A percentile compares a stretch with the other conserved stretches of the same genome.
Conservation (phyloP, 2,888 invertebrate species). For the Ceriagrion tenellum region DNA sequence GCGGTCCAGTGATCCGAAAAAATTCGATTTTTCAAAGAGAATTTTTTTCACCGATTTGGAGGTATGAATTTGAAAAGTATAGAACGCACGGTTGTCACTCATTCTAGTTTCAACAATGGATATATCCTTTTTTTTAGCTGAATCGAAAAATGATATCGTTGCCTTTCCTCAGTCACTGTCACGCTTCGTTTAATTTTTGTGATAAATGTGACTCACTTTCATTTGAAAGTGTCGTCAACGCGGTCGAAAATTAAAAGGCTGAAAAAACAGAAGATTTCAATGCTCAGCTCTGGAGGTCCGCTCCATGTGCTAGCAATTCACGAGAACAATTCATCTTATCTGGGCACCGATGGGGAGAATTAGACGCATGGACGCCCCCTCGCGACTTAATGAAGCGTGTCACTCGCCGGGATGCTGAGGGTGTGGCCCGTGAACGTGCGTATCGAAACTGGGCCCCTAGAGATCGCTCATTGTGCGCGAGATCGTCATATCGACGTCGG, state of each 20-base stretch:
- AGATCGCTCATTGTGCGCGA: neutral
- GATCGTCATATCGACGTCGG: neutral
- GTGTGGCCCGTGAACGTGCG: neutral
- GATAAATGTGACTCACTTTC: neutral
- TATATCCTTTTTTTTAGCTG: neutral
- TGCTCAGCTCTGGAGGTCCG: neutral
- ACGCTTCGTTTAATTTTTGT: neutral
- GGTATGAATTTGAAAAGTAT: neutral
- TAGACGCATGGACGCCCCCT: neutral
- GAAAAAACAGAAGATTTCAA: neutral
- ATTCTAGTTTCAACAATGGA: neutral
- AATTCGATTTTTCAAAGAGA: neutral
- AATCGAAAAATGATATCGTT: neutral
- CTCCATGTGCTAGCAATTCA: neutral
- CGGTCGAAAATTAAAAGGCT: neutral
- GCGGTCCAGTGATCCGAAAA: neutral
- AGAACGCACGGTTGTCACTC: neutral
- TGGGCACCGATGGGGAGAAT: neutral
- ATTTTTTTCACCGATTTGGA: neutral
- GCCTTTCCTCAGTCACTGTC: neutral
- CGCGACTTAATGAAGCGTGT: constrained; percentile 6
- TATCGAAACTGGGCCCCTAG: neutral
- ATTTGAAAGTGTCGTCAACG: neutral
- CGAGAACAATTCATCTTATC: neutral
- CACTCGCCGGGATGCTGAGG: neutral